These are phyloP conservation scores for Orientallactaga sibirica DNA, from an alignment of 2,797 vertebrate species.

Conservation along the genomic window DNA sequence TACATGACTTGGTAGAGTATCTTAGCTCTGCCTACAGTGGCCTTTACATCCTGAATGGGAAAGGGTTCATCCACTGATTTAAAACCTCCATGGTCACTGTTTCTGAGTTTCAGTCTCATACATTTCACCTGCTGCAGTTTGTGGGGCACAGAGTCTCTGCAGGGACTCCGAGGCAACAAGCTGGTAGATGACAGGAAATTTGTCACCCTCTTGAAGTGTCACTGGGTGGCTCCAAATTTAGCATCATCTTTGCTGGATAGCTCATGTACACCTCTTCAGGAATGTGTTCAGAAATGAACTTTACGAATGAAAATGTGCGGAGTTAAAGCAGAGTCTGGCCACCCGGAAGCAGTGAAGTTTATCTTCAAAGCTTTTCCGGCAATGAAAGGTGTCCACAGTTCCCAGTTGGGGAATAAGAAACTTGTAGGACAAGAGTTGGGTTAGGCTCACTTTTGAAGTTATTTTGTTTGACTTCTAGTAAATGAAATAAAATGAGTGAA, in stretches of 20 bases:
- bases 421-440: neutral
- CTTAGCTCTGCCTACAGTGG: neutral
- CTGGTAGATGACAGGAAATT: neutral
- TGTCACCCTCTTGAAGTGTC: too few relatives aligned
- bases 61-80: fast-evolving
- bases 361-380: neutral
- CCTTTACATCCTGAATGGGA: neutral
- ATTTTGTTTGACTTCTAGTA: neutral
- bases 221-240: neutral
- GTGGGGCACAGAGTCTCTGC: neutral
- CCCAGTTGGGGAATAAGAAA: neutral
- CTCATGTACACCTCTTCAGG: neutral
- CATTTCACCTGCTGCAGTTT: fast-evolving
- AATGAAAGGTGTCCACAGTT: neutral
- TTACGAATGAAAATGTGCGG: neutral
- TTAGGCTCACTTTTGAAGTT: neutral
- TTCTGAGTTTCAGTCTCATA: neutral
- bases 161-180: neutral
- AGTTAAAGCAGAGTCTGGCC: neutral
- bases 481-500: neutral
- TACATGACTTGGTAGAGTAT: neutral
- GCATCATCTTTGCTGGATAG: neutral
- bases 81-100: neutral
- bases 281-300: neutral
- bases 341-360: too few relatives aligned